These are phyloP conservation scores for Torymus aiolomorphi DNA, from an alignment of 2,888 invertebrate genomes.

Conservation along the genomic window DNA sequence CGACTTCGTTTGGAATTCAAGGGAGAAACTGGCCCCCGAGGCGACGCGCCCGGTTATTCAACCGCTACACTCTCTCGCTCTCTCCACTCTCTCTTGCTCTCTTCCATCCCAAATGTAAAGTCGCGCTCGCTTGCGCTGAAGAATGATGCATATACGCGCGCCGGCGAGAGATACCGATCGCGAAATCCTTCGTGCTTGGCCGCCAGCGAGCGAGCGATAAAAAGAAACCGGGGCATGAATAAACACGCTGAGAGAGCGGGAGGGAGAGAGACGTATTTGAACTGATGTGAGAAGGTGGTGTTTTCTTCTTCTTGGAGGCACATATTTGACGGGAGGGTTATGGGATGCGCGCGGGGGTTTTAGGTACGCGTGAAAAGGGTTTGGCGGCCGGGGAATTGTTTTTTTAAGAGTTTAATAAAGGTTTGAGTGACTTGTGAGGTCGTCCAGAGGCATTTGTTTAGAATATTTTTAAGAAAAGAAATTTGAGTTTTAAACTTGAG, in stretches of 20 bases:
- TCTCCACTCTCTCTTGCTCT: too few relatives aligned
- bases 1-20: conserved; percentile 56
- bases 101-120: conserved; percentile 32
- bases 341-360: too few relatives aligned
- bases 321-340: too few relatives aligned
- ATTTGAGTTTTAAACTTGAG: too few relatives aligned
- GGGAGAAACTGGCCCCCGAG: conserved; percentile 35
- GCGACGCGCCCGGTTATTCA: conserved; percentile 36
- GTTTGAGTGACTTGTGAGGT: too few relatives aligned
- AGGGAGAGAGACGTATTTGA: not conserved
- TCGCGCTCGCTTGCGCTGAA: conserved; percentile 10
- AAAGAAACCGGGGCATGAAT: conserved; percentile 30
- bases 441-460: too few relatives aligned
- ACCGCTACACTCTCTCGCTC: not conserved
- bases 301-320: too few relatives aligned
- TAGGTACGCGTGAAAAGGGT: too few relatives aligned
- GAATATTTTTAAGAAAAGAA: too few relatives aligned
- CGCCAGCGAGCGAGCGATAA: not conserved
- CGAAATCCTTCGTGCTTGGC: conserved; percentile 1
- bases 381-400: too few relatives aligned
- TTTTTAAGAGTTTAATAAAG: too few relatives aligned
- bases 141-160: conserved; percentile 32
- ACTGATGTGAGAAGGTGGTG: not conserved
- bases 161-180: conserved; percentile 24
- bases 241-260: conserved; percentile 20